Base-by-base conservation (phyloP, 2,888 invertebrate genomes). In the Parapristionchus giblindavisi region DNA sequence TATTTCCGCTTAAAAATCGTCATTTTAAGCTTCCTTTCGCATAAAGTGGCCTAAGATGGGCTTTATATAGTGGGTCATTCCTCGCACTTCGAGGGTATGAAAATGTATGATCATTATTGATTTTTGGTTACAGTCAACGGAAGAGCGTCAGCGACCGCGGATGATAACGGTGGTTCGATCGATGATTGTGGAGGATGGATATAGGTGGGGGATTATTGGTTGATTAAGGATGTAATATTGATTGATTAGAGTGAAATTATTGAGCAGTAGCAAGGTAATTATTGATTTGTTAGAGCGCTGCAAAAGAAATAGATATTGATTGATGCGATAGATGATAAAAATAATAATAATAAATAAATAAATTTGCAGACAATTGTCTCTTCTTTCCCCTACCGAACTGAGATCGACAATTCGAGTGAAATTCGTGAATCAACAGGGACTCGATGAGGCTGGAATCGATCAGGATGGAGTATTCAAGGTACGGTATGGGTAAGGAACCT, bases 371-470 rank as follows among this genome's bases (percentile, higher is more conserved):
- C 97, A 98, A 88, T 90, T 99, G 80, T 95, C 94, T 0, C 92
- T 93, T 79, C 89, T 98, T 76, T 93, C 95, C 0, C 91, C 94
- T 0, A 93, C 93, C 84, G 93, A 94, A 6, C 90, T 99, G 48
- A 97, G 98, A 89, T 96, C 94, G 17, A 93, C 94, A 11, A 96
- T 99, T 80, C 91, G 99, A 56, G 98, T 99, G 70, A 92, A 96
- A 82, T 99, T 99, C 89, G 93, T 99, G 84, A 99, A 99, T 90
- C 95, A 95, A 88, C 90, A 90, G 90, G 96, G 96, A 1, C 89
- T 97, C 40, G 97, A 98, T 88, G 99, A 99, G 90, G 98, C 98
- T 1, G 99, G 99, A n/a, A 99, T 99, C 81, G 99, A 99, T 90
- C 99, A 99, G 90, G 98, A 99, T 89, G 98, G 98, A 21, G 97